Evolutionary conservation across 2,113 vertebrate species (phyloP).

Genomic region (Pluvianellus socialis): DNA sequence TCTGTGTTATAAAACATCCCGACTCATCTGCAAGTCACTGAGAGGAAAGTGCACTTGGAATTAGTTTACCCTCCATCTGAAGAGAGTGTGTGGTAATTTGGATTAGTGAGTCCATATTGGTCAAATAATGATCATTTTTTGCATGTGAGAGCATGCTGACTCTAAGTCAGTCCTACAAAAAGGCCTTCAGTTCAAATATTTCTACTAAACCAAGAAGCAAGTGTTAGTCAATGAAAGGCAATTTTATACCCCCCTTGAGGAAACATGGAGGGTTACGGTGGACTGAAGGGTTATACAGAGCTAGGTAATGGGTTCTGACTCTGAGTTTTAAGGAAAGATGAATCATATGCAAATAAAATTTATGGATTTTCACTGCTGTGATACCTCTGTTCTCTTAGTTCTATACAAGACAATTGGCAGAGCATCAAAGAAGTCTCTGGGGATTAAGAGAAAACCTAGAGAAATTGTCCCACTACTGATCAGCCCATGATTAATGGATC

Average conservation of each 20-base stretch:
- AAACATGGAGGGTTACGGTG: neutral
- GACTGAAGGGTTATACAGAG: neutral
- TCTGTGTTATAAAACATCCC: too few species aligned
- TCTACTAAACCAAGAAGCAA: neutral
- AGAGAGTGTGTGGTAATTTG: too few species aligned
- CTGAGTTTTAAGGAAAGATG: neutral
- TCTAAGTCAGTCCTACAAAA: neutral
- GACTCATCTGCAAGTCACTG: too few species aligned
- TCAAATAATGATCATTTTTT: neutral
- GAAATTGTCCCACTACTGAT: neutral
- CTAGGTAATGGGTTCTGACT: neutral
- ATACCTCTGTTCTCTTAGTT: neutral
- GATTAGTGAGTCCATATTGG: neutral
- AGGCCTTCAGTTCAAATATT: neutral
- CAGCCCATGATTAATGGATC: neutral
- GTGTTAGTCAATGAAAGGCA: neutral
- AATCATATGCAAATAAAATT: neutral
- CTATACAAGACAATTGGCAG: neutral
- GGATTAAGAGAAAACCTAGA: neutral
- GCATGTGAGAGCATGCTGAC: neutral
- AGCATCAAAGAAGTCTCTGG: neutral
- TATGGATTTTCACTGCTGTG: neutral
- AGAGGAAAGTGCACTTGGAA: too few species aligned
- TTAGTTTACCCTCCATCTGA: too few species aligned
- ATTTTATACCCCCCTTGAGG: neutral